Evolutionary conservation across 2,113 vertebrate genomes (phyloP).

Genomic region (Psittacula cyanocephala): DNA sequence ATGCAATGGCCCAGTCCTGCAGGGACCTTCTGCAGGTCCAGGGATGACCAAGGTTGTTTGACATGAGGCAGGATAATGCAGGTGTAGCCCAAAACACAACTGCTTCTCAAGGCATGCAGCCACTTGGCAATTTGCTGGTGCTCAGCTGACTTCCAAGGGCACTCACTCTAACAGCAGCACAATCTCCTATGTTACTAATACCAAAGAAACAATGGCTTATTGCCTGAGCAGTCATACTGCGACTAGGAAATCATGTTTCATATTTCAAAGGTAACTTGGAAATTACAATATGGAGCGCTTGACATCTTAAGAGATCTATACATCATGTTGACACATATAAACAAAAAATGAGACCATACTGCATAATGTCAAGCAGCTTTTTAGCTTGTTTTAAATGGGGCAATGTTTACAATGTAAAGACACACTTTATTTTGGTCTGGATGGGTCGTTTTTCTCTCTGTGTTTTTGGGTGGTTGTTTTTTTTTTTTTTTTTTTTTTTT

Average conservation of each 20-base stretch:
- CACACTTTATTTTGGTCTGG: conserved; percentile 20
- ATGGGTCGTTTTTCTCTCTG: conserved; percentile 13
- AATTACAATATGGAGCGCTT: conserved; percentile 49
- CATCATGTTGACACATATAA: conserved; percentile 55
- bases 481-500: not conserved
- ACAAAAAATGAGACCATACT: conserved; percentile 62
- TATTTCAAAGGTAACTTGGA: conserved; percentile 38
- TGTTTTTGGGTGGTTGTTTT: not conserved
- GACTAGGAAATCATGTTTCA: not conserved
- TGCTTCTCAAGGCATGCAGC: not conserved
- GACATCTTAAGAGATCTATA: conserved; percentile 62
- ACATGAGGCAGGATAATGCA: not conserved
- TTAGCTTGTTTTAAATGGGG: conserved; percentile 54
- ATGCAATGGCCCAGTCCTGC: not conserved
- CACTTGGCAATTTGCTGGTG: fast-evolving
- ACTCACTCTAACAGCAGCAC: not conserved
- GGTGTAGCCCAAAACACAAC: not conserved
- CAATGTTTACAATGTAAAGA: conserved; percentile 58
- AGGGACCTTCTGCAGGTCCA: not conserved
- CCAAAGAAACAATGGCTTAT: not conserved
- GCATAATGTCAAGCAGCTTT: conserved; percentile 51
- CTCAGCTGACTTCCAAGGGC: not conserved
- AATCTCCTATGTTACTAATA: not conserved
- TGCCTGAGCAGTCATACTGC: not conserved
- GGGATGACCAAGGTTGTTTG: not conserved